phyloP scores from a whole-genome alignment of 2,888 invertebrate genomes.

The Holacanthella duospinosa region DNA sequence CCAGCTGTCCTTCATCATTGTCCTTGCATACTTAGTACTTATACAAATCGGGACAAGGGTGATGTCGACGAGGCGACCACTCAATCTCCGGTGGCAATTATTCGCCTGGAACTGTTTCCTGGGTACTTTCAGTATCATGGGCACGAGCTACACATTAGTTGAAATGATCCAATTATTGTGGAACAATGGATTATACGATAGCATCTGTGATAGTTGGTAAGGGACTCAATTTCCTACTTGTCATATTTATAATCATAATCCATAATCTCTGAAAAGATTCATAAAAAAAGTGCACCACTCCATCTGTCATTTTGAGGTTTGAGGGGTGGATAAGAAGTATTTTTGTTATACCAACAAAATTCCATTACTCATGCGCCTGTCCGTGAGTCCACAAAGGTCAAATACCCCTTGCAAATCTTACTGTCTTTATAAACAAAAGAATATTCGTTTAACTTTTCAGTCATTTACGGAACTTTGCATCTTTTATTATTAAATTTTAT shows the following conservation, averaged over 20 bases:
- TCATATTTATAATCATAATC: background rate
- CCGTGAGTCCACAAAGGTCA: too few relatives aligned
- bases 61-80: conserved; percentile 18
- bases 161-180: conserved; percentile 20
- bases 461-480: too few relatives aligned
- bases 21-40: conserved; percentile 14
- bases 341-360: too few relatives aligned
- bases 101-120: conserved; percentile 22
- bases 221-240: background rate
- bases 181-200: conserved; percentile 20
- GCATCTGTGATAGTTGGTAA: conserved; percentile 24
- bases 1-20: conserved; percentile 16
- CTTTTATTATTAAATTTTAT: too few relatives aligned
- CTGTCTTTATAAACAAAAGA: too few relatives aligned
- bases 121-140: conserved; percentile 20
- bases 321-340: too few relatives aligned
- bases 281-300: too few relatives aligned
- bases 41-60: conserved; percentile 17
- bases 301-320: too few relatives aligned
- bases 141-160: conserved; percentile 16
- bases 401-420: too few relatives aligned
- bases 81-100: conserved; percentile 14
- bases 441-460: too few relatives aligned
- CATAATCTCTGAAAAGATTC: too few relatives aligned
- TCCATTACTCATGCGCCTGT: background rate